These are phyloP conservation scores for Epinephelus coioides DNA, from an alignment of 2,797 vertebrate species.

Conservation along the genomic window DNA sequence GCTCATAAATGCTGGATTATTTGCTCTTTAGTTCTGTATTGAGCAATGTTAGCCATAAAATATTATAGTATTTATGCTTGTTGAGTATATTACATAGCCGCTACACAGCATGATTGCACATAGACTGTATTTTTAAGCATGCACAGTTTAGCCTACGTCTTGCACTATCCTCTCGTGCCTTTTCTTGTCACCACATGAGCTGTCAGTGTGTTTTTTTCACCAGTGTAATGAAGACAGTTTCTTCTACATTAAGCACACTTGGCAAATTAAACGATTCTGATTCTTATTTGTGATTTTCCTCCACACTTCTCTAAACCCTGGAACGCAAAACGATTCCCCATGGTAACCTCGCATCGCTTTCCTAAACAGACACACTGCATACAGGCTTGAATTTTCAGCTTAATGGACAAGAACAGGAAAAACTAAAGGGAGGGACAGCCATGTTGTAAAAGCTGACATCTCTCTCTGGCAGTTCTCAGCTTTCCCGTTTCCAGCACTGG, in stretches of 20 bases:
- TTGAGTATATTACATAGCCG: neutral
- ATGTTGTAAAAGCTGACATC: constrained; percentile 76
- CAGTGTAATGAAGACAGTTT: constrained; percentile 22
- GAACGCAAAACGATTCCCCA: constrained; percentile 66
- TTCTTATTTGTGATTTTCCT: constrained; percentile 72
- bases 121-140: neutral
- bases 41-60: constrained; percentile 2
- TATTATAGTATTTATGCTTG: neutral
- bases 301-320: constrained; percentile 63
- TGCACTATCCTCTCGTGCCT: neutral
- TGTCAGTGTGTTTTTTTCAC: constrained; percentile 22
- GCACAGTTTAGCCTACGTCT: neutral
- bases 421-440: constrained; percentile 63
- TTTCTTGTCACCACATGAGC: neutral
- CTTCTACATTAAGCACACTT: constrained; percentile 40
- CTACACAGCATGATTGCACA: neutral
- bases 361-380: constrained; percentile 75
- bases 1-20: constrained; percentile 45
- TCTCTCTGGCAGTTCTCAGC: constrained; percentile 56
- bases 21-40: constrained; percentile 3
- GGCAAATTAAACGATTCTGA: constrained; percentile 55
- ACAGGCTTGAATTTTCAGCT: constrained; percentile 51
- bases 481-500: constrained; percentile 67
- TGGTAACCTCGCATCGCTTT: constrained; percentile 78
- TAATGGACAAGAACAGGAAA: constrained; percentile 65